These are phyloP conservation scores for Blennius ocellaris DNA, from an alignment of 2,113 vertebrate species.

Conservation along the genomic window DNA sequence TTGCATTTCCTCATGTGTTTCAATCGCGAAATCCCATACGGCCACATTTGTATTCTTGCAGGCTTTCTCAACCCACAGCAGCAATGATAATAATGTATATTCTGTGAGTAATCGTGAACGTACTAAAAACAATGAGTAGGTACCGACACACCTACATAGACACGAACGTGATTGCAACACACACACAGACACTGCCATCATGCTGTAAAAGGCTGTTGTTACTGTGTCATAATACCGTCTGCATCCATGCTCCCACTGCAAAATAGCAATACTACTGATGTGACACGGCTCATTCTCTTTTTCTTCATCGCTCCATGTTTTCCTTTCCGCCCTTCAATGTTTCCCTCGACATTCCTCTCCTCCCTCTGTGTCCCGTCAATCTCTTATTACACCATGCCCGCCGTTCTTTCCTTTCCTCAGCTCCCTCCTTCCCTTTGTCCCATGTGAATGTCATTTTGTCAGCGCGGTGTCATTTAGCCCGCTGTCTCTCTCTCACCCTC, in stretches of 20 bases:
- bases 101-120: constrained; percentile 1
- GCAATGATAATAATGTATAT: constrained; percentile 23
- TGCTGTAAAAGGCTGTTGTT: constrained; percentile 57
- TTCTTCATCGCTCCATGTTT: constrained; percentile 9
- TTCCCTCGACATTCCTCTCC: constrained; percentile 41
- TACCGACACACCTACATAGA: neutral
- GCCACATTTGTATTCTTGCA: too few relatives aligned
- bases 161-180: neutral
- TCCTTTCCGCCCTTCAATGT: constrained; percentile 39
- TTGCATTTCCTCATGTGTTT: neutral
- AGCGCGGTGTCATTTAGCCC: constrained; percentile 56
- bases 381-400: constrained; percentile 54
- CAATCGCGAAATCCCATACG: neutral
- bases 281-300: constrained; percentile 42
- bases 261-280: constrained; percentile 56
- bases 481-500: constrained; percentile 26
- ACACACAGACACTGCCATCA: constrained; percentile 41
- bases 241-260: constrained; percentile 40
- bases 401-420: constrained; percentile 56
- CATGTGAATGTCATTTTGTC: constrained; percentile 64
- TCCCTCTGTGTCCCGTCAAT: constrained; percentile 43
- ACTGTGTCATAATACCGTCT: constrained; percentile 46
- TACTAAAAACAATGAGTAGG: constrained; percentile 7
- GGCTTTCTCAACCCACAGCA: neutral
- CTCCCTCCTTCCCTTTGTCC: constrained; percentile 46